Evolutionary conservation across 2,797 vertebrate species (phyloP), one percentile per base, ranked within the genome.

Genomic region (Tachyglossus aculeatus): DNA sequence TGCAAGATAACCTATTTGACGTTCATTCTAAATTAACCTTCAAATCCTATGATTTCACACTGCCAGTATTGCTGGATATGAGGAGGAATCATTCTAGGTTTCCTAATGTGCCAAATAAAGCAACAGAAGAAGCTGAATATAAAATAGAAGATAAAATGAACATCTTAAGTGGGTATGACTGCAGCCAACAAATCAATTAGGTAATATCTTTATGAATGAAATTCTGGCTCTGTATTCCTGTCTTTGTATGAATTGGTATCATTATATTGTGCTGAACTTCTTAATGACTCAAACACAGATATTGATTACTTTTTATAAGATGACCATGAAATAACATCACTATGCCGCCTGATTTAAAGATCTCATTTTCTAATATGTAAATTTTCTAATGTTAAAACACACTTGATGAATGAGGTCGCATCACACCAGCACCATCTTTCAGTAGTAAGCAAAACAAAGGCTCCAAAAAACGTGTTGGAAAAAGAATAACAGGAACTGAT

Each of bases 271-370:
- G 15, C 15, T 68, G 69, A 61, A 56, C 43, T 74, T 79, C 25
- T 44, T 56, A 36, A 71, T 78, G 52, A 45, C 27, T 66, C 54
- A 64, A 82, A 62, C 12, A 56, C 12, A 63, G 31, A 56, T 76
- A 71, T 71, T 55, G 58, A 39, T 70, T 72, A 36, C 32, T 56
- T 80, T 71, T 79, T 74, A n/a, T 65, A 55, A 61, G 18, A 50
- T 40, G 74, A 33, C 72, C 77, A 60, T 79, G 66, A 77, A 71
- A 62, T 75, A 16, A 24, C 67, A 38, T 73, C 45, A 61, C 25
- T 52, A 43, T 71, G n/a, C 62, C 69, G 68, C 54, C 15, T 67
- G 57, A 75, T 2, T 16, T 25, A 58, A 39, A 7, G 2, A n/a
- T 34, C 15, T 43, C 53, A 44, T 38, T 59, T 47, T 21, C n/a